Evolutionary conservation across 2,113 vertebrate genomes (phyloP).

Genomic region (Pelodiscus sinensis): DNA sequence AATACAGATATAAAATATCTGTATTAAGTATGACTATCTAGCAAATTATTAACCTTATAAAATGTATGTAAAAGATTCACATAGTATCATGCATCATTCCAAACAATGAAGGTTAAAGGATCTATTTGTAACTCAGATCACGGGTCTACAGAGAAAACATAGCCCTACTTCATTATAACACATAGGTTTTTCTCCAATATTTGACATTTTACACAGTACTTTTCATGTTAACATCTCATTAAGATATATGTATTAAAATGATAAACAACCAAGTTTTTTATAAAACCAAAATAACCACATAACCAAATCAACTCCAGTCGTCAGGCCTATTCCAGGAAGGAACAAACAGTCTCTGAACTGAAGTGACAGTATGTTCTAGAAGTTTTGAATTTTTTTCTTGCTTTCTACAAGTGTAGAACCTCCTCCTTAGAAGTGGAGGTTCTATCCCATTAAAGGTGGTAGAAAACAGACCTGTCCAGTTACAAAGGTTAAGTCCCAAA

Average conservation of each 20-base stretch:
- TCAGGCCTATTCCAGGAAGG: neutral
- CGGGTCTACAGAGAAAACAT: neutral
- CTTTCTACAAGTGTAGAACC: neutral
- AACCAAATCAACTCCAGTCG: too few relatives aligned
- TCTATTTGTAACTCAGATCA: neutral
- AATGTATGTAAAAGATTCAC: neutral
- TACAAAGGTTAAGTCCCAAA: neutral
- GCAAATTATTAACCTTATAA: neutral
- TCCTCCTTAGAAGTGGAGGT: neutral
- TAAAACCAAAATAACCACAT: too few relatives aligned
- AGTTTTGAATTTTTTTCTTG: neutral
- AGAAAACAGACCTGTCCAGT: neutral
- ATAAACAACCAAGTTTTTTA: neutral
- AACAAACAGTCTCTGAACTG: neutral
- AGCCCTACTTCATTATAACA: neutral
- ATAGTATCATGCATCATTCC: neutral
- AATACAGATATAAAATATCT: neutral
- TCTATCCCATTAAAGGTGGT: neutral
- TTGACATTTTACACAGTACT: neutral
- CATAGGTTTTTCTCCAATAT: neutral
- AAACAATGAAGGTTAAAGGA: neutral
- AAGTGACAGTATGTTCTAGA: neutral
- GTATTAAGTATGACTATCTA: neutral
- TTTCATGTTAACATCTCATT: too few relatives aligned
- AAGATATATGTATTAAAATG: neutral